Percentiles rank a stretch among this genome's conserved stretches.
Conservation (phyloP, 2,113 vertebrate species). For the Panthera leo region DNA sequence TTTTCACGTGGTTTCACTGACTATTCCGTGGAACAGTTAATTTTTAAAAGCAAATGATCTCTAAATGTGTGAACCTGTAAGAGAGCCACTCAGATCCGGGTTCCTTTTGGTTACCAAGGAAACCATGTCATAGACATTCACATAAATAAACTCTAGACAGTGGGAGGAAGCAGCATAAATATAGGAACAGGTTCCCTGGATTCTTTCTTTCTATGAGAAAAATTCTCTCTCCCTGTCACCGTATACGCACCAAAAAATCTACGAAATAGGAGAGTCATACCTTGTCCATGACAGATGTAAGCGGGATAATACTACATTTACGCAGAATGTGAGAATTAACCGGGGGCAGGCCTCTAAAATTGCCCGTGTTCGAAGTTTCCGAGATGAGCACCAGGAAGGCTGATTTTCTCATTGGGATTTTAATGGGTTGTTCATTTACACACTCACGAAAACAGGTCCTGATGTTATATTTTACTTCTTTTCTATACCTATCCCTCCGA, state of each 20-base stretch:
- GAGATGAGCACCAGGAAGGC: not conserved
- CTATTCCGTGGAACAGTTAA: slow-evolving; percentile 51
- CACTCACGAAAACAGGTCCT: not conserved
- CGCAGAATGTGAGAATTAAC: not conserved
- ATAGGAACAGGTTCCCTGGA: slow-evolving; percentile 61
- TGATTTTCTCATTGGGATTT: not conserved
- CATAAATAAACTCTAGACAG: slow-evolving; percentile 82
- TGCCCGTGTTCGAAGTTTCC: not conserved
- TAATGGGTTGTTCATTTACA: not conserved
- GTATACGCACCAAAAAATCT: not conserved
- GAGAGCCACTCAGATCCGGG: slow-evolving; percentile 72
- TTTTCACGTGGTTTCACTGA: not conserved
- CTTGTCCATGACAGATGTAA: not conserved
- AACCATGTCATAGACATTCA: slow-evolving; percentile 80
- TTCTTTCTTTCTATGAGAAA: slow-evolving; percentile 37
- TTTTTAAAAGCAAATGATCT: slow-evolving; percentile 29
- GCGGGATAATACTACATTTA: not conserved
- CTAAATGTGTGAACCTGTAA: slow-evolving; percentile 65
- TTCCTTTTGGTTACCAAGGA: slow-evolving; percentile 80
- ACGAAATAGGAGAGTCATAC: not conserved
- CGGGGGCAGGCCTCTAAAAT: not conserved
- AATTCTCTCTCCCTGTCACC: not conserved
- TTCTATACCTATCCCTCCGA: not conserved
- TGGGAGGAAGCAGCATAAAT: slow-evolving; percentile 73
- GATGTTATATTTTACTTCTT: not conserved